Conservation (phyloP, 2,113 vertebrate genomes). For the Ochotona curzoniae region DNA sequence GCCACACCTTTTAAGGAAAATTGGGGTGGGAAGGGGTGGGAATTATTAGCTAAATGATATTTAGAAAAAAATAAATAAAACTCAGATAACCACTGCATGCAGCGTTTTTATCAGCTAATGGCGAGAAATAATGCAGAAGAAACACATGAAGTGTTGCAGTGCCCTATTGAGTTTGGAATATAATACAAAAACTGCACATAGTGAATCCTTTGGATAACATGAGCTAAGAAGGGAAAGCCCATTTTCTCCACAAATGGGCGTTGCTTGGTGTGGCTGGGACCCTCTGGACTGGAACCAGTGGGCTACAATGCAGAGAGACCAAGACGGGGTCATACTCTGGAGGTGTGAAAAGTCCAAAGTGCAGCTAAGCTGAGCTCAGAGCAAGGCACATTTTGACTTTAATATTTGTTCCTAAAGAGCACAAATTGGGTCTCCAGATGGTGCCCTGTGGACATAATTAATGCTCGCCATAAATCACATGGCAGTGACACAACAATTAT, state of each 20-base stretch:
- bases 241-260: neutral
- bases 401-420: slow-evolving; percentile 59
- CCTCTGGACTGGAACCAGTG: slow-evolving; percentile 15
- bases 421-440: slow-evolving; percentile 76
- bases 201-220: neutral
- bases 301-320: neutral
- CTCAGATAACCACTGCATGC: neutral
- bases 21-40: slow-evolving; percentile 38
- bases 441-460: slow-evolving; percentile 74
- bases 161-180: neutral
- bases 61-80: neutral
- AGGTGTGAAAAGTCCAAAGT: slow-evolving; percentile 58
- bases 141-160: slow-evolving; percentile 1
- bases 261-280: neutral
- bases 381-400: slow-evolving; percentile 60
- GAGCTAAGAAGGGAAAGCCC: neutral
- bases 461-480: slow-evolving; percentile 76
- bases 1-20: slow-evolving; percentile 63
- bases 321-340: slow-evolving; percentile 3
- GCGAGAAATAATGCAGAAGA: slow-evolving; percentile 45
- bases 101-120: slow-evolving; percentile 33
- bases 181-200: neutral
- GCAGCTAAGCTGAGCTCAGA: slow-evolving; percentile 39
- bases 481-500: slow-evolving; percentile 71
- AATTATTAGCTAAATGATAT: neutral